Evolutionary conservation across 2,113 vertebrate species (phyloP), one percentile per base, ranked within the genome.

Genomic region (Anseranas semipalmata): DNA sequence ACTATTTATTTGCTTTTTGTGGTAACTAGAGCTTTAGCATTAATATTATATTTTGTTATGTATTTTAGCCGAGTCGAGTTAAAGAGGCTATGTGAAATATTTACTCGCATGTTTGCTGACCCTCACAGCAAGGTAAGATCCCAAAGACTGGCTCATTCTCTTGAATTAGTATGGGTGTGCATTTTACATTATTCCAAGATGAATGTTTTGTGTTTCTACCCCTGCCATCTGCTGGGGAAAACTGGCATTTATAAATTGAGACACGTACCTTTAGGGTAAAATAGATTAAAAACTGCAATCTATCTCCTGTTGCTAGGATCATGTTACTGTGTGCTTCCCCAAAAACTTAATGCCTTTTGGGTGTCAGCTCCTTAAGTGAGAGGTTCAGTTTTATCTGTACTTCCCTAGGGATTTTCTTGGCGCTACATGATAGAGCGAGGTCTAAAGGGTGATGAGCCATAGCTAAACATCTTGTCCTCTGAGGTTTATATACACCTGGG

Each of bases 21-120:
- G 93, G 63, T 28, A 70, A 13, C 32, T 50, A 52, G 35, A 78
- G 10, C 12, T 52, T 76, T 66, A 86, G 37, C 32, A 80, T 87
- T 96, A 93, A 96, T 74, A 32, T 21, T 0, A 3, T 86, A 68
- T 91, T 78, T 82, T 74, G 16, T 93, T 93, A 17, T 97, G 71
- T 86, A 4, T 87, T 97, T 72, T 93, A 99, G 99, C 97, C 99
- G 99, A 89, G 99, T 99, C 27, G 99, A 99, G 93, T 97, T 99
- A 96, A 99, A 99, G 98, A 98, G 99, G 83, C 98, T 99, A 3
- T 99, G 99, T 98, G 99, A 99, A 97, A 99, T 99, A 97, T 99
- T 99, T 98, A 99, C 99, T 22, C 98, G 99, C 79, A 99, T 99
- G 99, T 99, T 99, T 98, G 99, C 99, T 86, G 99, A 99, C 95